Base-by-base conservation (phyloP, 2,888 invertebrate species). In the Yponomeuta plumbellus region DNA sequence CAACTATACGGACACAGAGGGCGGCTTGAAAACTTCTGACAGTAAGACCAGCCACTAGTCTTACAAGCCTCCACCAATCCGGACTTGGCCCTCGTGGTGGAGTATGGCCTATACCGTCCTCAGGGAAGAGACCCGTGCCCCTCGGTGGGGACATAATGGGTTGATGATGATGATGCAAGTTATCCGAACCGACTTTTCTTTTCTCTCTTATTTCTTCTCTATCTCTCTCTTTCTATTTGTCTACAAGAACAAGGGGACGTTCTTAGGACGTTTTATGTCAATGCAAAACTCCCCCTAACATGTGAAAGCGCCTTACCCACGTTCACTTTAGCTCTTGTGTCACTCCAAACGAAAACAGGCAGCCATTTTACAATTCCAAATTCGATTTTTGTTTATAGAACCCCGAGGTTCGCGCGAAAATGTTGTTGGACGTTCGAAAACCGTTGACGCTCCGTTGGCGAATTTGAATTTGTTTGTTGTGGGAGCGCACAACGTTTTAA, bases 361-460 rank as follows among this genome's bases (percentile, higher is more conserved):
- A 22, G 57, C 61, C 61, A 34, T 67, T 67, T 68, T 64, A 67
- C 69, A 71, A 72, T 69, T 71, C 67, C 64, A 68, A 71, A 69
- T 70, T 70, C 67, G 40, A 66, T 69, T 69, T 68, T 70, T 70
- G 69, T 70, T 71, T 71, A 68, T 66, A 66, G 68, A 61, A 67
- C 59, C 44, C 64, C 44, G 17, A 17, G 44, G 44, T 52, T 52
- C 17, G 44, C 44, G 44, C 44, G 44, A 52, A 52, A 52, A 52
- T 52, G 44, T 52, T 52, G 44, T 52, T 8, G 17, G 44, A 52
- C 44, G 44, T 52, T 52, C 44, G 44, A 52, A 52, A 52, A 52
- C 44, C 44, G 44, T 52, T 52, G 44, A 52, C 44, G 44, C 44
- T 52, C 13, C 44, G 44, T 17, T 52, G 13, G 17, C 44, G 44